Percentiles rank a stretch among this genome's conserved stretches.
Conservation (phyloP, 92 coral and sea anemone species). For the Micromussa lordhowensis region DNA sequence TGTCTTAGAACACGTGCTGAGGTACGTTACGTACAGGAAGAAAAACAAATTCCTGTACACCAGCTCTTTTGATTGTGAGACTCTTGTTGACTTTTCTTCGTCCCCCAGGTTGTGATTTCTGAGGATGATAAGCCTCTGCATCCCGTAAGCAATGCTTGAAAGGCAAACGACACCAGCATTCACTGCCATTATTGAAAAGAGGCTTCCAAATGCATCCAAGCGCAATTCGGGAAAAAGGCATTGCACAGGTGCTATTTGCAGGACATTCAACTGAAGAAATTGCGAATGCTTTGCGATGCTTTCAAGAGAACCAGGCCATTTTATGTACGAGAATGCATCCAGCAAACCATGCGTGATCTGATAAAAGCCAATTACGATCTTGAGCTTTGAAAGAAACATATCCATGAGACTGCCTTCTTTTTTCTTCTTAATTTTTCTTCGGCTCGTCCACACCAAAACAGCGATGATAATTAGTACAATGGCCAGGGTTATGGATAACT, state of each 20-base stretch:
- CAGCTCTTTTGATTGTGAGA: background rate
- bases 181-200: background rate
- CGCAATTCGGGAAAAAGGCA: background rate
- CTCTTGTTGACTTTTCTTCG: background rate
- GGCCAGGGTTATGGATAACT: background rate
- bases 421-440: background rate
- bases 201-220: background rate
- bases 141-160: background rate
- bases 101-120: background rate
- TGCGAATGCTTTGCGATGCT: background rate
- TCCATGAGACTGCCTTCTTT: background rate
- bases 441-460: background rate
- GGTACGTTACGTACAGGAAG: constrained; percentile 1
- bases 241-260: background rate
- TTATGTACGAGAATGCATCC: background rate
- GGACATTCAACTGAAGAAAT: background rate
- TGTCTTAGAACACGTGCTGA: background rate
- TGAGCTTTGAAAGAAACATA: background rate
- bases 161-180: background rate
- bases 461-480: background rate
- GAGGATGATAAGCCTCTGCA: background rate
- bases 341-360: background rate
- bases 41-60: background rate
- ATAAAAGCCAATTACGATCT: background rate
- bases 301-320: background rate